Conservation (phyloP, 2,797 vertebrate genomes). For the Tapirus indicus region DNA sequence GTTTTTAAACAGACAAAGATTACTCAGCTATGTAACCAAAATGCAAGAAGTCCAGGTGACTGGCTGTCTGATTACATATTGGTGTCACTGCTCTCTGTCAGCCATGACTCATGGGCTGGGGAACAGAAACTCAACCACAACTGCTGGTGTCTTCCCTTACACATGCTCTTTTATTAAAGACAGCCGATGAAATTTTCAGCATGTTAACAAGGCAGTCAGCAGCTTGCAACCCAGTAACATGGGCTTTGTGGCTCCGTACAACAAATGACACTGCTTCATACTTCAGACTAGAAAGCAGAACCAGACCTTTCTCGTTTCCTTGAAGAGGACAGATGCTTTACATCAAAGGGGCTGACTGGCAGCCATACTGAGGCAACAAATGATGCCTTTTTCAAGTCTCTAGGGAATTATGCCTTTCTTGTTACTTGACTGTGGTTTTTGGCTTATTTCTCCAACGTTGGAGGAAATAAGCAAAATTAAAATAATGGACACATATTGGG, state of each 20-base stretch:
- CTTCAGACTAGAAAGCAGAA: conserved; percentile 85
- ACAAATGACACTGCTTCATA: conserved; percentile 85
- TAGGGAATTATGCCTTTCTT: conserved; percentile 80
- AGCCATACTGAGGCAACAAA: conserved; percentile 78
- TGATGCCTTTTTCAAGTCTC: conserved; percentile 79
- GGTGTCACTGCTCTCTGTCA: conserved; percentile 23
- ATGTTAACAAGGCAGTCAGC: conserved; percentile 82
- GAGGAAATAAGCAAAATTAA: conserved; percentile 69
- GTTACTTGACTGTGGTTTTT: conserved; percentile 77
- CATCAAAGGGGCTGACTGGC: conserved; percentile 85
- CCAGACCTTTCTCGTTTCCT: conserved; percentile 85
- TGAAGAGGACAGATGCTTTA: conserved; percentile 86
- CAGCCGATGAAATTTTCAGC: conserved; percentile 85
- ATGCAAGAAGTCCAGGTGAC: conserved; percentile 37
- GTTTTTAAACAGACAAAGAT: background rate
- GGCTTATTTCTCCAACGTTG: conserved; percentile 68
- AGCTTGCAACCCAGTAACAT: conserved; percentile 82
- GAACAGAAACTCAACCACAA: conserved; percentile 70
- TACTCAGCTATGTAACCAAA: background rate
- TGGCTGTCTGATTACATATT: conserved; percentile 3
- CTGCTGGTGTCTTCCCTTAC: conserved; percentile 60
- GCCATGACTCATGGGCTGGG: conserved; percentile 47
- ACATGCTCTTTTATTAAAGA: conserved; percentile 84
- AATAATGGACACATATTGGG: background rate
- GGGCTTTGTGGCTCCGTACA: conserved; percentile 77